phyloP scores from a whole-genome alignment of 2,113 vertebrate genomes.

The Pelobates fuscus region DNA sequence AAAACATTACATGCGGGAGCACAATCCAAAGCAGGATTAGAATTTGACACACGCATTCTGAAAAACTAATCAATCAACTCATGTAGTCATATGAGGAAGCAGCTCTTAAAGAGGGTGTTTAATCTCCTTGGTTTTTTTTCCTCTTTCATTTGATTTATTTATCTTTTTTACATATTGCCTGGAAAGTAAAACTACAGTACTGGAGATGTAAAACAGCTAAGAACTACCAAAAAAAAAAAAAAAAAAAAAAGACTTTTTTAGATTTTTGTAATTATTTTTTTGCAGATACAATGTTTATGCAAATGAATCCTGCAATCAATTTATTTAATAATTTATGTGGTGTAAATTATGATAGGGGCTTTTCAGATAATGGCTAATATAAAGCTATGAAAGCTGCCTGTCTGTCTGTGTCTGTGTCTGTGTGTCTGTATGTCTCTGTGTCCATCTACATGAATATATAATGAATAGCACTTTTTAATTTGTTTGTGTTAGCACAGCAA shows the following conservation, averaged over 20 bases:
- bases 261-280: background rate
- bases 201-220: constrained; percentile 37
- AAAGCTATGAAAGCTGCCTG: background rate
- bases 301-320: background rate
- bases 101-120: constrained; percentile 79
- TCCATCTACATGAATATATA: background rate
- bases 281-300: background rate
- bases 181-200: constrained; percentile 38
- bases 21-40: constrained; percentile 92
- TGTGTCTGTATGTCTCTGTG: constrained; percentile 9
- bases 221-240: background rate
- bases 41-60: constrained; percentile 92
- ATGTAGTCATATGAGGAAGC: constrained; percentile 82
- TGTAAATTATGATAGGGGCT: background rate
- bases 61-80: constrained; percentile 94
- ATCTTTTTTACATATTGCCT: constrained; percentile 1
- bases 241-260: background rate
- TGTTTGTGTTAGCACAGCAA: too few relatives aligned
- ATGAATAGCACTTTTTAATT: too few relatives aligned
- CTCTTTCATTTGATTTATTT: constrained; percentile 58
- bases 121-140: constrained; percentile 88
- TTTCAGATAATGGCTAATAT: background rate
- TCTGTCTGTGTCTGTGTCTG: background rate
- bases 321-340: background rate
- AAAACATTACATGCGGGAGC: constrained; percentile 89